Base-by-base conservation (phyloP, 1,140 invertebrate species). In the Gonatopus flavifemur region DNA sequence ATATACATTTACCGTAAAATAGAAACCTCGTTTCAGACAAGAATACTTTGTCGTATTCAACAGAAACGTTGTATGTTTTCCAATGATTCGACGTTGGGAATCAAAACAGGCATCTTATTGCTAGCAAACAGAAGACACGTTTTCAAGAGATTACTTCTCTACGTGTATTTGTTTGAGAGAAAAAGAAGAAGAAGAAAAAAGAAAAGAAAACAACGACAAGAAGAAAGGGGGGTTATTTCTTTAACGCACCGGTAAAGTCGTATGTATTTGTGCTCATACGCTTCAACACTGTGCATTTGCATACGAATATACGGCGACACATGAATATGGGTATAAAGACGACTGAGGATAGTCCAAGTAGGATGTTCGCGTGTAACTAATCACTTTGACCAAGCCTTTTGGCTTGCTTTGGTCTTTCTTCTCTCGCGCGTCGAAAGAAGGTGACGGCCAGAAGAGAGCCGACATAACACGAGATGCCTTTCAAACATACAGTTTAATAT, bases 291-390 rank as follows among this genome's bases (percentile, higher is more conserved):
- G n/a, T n/a, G 25, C 3, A 71, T 73, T 71, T 62, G 52, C 70
- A 73, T 73, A 73, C 67, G 64, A 73, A 73, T 72, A n/a, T n/a
- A 64, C 45, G 21, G 24, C 30, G 35, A 19, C 39, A n/a, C n/a
- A n/a, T n/a, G n/a, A n/a, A n/a, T n/a, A n/a, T n/a, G n/a, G 48
- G 48, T 41, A 63, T 54, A 67, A 66, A 63, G 59, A 57, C 57
- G 46, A 28, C 6, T 7, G 12, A 47, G 36, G 30, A 58, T 52
- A 53, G 55, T 57, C 59, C n/a, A n/a, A n/a, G n/a, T n/a, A n/a
- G 59, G 62, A 65, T 61, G 64, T 59, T n/a, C 57, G 59, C 38
- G 62, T 60, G 67, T 70, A 66, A 71, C 70, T 69, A 73, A 71
- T 70, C 66, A 64, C 55, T 66, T 31, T 53, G 25, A 6, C 5